Base-by-base conservation (phyloP, 1,140 invertebrate species). In the Drosophila persimilis region DNA sequence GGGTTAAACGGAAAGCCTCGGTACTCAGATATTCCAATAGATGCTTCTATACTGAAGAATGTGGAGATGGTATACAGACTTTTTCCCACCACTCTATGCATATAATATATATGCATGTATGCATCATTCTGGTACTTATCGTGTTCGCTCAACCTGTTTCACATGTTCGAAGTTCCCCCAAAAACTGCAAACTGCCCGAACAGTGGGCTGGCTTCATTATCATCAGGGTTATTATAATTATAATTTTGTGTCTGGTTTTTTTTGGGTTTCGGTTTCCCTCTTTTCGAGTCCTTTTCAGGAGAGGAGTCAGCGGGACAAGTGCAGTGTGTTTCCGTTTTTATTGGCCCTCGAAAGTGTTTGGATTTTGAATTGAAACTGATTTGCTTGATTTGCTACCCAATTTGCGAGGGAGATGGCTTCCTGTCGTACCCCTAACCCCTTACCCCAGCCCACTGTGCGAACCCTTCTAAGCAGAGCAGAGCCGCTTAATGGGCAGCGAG, bases 131-230 rank as follows among this genome's bases (percentile, higher is more conserved):
- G 26, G 20, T 62, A 22, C 47, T 41, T 51, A 22, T 44, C 43
- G 65, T 48, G 24, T 56, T 50, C 43, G 41, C 53, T 46, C 76
- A 86, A 85, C 80, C 81, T 85, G 80, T 85, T 85, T 77, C 72
- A 56, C 62, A 66, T 77, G 57, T 63, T 53, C 66, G 26, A 72
- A 63, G 45, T 46, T 69, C 45, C 59, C 54, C 63, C 24, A 20
- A 53, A 61, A 57, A 15, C 17, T 45, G 51, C 48, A 55, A 76
- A 76, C 31, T 6, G 31, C 51, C 61, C 56, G 52, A 71, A 69
- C 62, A 48, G 63, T 67, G 51, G 51, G 63, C 11, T 26, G 46
- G 45, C 44, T 69, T 67, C 65, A 69, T 69, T 69, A 69, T 69
- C 63, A 69, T 50, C 65, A 57, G 48, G 51, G 63, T 57, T 69